phyloP scores from a whole-genome alignment of 2,113 vertebrate genomes.

The Brachionichthys hirsutus region DNA sequence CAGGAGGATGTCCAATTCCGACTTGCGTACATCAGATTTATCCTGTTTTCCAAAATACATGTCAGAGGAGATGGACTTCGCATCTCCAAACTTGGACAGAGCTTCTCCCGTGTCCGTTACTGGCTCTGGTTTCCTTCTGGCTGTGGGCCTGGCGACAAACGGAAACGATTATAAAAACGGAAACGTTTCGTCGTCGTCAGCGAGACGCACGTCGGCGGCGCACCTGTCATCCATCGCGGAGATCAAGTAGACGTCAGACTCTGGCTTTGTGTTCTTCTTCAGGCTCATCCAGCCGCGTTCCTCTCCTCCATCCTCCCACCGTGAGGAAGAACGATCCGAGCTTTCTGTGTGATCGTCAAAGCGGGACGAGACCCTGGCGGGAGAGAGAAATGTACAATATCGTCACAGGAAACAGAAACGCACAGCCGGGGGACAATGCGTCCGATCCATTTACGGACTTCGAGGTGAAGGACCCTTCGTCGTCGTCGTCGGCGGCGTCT shows the following conservation, averaged over 20 bases:
- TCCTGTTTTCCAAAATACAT: constrained; percentile 96
- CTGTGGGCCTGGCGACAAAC: constrained; percentile 69
- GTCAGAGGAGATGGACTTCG: constrained; percentile 94
- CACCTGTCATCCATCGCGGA: constrained; percentile 83
- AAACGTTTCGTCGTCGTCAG: background rate
- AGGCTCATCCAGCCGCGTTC: constrained; percentile 77
- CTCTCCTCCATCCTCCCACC: constrained; percentile 81
- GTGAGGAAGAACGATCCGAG: constrained; percentile 75
- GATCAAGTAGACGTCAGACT: constrained; percentile 74
- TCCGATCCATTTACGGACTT: constrained; percentile 46
- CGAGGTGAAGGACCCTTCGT: constrained; percentile 79
- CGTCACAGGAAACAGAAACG: background rate
- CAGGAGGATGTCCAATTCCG: too few species aligned
- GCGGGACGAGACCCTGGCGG: constrained; percentile 60
- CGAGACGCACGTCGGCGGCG: background rate
- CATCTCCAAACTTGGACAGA: constrained; percentile 89
- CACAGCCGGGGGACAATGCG: too few species aligned
- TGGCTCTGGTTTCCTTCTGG: constrained; percentile 83
- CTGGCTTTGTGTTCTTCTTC: constrained; percentile 77
- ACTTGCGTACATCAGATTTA: constrained; percentile 78
- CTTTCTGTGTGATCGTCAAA: constrained; percentile 80
- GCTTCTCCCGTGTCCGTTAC: constrained; percentile 79
- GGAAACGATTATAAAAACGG: background rate
- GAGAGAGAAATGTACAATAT: background rate
- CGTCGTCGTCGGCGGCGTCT: constrained; percentile 77